Evolutionary conservation across 2,113 vertebrate species (phyloP).

Genomic region (Sakesphorus luctuosus): DNA sequence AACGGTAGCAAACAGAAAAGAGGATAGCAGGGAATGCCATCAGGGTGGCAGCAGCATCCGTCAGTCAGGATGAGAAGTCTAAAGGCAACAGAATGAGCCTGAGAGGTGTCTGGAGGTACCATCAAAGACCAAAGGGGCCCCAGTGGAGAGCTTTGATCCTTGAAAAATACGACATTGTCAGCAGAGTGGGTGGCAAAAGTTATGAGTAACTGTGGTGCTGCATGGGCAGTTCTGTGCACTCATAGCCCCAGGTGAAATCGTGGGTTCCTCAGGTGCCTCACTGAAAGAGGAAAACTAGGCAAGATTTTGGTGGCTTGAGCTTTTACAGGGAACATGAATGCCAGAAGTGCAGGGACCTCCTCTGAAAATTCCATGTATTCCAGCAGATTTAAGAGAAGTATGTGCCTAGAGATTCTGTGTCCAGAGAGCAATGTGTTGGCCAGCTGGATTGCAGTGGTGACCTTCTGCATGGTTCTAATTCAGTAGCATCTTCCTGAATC

Average conservation of each 20-base stretch:
- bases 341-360: background rate
- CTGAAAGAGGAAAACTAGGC: background rate
- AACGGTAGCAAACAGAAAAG: background rate
- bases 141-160: background rate
- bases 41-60: background rate
- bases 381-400: background rate
- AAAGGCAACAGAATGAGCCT: fast-evolving
- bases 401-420: background rate
- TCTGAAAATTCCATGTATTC: background rate
- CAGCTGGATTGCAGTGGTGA: background rate
- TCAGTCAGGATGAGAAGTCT: background rate
- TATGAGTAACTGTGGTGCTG: background rate
- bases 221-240: background rate
- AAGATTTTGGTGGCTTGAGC: background rate
- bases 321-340: background rate
- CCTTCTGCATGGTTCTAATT: background rate
- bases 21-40: background rate
- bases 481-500: background rate
- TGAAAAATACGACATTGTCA: background rate
- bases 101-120: background rate
- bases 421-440: background rate
- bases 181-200: background rate
- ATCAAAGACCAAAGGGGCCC: background rate
- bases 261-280: background rate
- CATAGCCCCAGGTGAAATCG: background rate